phyloP scores from a whole-genome alignment of 2,113 vertebrate genomes.

The Nansenia antarctica region DNA sequence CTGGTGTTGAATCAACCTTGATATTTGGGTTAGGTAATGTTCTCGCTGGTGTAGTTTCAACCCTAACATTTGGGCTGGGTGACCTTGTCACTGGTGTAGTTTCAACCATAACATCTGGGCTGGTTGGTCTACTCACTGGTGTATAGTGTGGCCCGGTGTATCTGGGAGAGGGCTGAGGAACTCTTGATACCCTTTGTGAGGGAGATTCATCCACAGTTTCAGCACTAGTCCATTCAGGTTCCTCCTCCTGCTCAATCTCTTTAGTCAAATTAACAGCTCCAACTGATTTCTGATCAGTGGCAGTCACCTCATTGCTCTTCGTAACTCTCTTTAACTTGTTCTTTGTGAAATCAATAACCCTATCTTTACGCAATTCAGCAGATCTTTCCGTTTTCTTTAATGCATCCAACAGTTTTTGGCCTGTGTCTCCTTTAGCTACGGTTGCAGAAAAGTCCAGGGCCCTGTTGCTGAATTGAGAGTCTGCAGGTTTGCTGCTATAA shows the following conservation, averaged over 20 bases:
- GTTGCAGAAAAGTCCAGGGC: slow-evolving; percentile 66
- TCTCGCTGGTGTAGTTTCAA: too few species aligned
- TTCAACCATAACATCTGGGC: slow-evolving; percentile 14
- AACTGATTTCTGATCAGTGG: neutral
- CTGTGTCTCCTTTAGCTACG: slow-evolving; percentile 35
- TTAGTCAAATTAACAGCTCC: slow-evolving; percentile 63
- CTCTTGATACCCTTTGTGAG: slow-evolving; percentile 12
- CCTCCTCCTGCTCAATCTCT: slow-evolving; percentile 49
- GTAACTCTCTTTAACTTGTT: slow-evolving; percentile 61
- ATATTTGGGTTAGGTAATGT: too few species aligned
- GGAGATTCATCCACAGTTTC: slow-evolving; percentile 12
- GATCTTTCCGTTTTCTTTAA: neutral
- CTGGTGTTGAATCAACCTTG: too few species aligned
- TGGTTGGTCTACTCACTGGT: slow-evolving; percentile 29
- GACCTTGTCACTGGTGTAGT: slow-evolving; percentile 11
- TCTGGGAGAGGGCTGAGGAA: slow-evolving; percentile 11
- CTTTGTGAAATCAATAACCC: slow-evolving; percentile 70
- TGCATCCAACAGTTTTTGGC: slow-evolving; percentile 17
- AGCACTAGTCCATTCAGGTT: slow-evolving; percentile 32
- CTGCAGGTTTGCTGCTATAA: slow-evolving; percentile 34
- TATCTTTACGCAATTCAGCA: slow-evolving; percentile 15
- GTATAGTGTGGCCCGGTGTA: slow-evolving; percentile 21
- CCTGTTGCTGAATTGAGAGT: slow-evolving; percentile 43
- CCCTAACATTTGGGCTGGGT: too few species aligned
- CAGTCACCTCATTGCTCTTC: slow-evolving; percentile 37